Conservation (phyloP, 2,113 vertebrate species). For the Cynopterus brachyotis region DNA sequence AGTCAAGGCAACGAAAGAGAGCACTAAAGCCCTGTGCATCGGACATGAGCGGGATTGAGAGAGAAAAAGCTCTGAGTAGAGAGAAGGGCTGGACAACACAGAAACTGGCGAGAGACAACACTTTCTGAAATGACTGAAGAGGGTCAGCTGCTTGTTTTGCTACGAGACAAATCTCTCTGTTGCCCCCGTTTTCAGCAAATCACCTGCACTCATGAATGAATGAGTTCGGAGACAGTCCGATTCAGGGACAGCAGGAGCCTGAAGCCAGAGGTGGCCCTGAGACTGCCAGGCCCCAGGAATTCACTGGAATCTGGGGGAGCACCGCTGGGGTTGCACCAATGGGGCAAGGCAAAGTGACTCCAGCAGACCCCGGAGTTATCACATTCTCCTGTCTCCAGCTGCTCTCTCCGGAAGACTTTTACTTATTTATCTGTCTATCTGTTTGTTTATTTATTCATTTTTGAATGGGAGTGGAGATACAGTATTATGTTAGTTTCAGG, state of each 20-base stretch:
- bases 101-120: accelerated
- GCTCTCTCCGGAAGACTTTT: not conserved
- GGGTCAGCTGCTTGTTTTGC: not conserved
- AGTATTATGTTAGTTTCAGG: not conserved
- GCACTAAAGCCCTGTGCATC: accelerated
- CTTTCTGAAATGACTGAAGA: not conserved
- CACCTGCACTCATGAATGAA: not conserved
- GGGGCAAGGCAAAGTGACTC: not conserved
- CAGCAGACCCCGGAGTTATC: not conserved
- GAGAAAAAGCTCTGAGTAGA: not conserved
- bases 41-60: accelerated
- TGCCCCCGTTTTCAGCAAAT: not conserved
- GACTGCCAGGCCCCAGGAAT: not conserved
- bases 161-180: not conserved
- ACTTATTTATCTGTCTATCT: no score
- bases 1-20: not conserved
- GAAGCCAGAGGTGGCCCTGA: not conserved
- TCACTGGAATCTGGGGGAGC: accelerated
- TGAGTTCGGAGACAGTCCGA: not conserved
- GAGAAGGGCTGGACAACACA: not conserved
- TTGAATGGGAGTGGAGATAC: not conserved
- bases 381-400: not conserved
- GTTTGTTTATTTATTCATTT: no score
- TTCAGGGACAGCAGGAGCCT: not conserved
- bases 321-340: accelerated